Conservation (phyloP, 2,113 vertebrate species). For the Fregata magnificens region DNA sequence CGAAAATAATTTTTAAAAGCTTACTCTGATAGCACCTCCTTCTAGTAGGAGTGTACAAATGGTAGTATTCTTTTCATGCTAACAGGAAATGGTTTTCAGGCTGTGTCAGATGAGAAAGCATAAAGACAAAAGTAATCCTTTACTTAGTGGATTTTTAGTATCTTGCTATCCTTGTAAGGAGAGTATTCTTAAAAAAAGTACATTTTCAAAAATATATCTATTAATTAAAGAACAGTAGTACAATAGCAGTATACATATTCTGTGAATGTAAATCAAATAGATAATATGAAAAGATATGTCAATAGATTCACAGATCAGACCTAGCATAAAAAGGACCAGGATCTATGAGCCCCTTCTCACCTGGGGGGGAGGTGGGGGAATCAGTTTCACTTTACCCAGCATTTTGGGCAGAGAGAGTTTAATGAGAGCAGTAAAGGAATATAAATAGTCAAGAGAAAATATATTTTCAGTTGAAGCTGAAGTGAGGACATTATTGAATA, state of each 20-base stretch:
- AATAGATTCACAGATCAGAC: not conserved
- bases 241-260: not conserved
- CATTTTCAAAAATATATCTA: not conserved
- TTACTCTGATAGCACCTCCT: not conserved
- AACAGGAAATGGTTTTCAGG: not conserved
- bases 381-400: not conserved
- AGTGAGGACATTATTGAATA: not conserved
- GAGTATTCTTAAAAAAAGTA: not conserved
- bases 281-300: not conserved
- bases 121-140: not conserved
- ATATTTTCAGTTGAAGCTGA: not conserved
- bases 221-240: not conserved
- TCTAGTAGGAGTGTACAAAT: not conserved
- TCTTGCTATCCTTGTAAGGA: not conserved
- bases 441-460: not conserved
- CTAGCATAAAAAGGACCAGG: not conserved
- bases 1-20: not conserved
- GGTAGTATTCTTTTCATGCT: not conserved
- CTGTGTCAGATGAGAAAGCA: not conserved
- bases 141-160: not conserved
- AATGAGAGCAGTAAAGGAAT: not conserved
- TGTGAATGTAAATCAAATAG: not conserved
- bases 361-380: accelerated
- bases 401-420: not conserved
- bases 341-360: not conserved